Evolutionary conservation across 1,140 invertebrate species (phyloP), one percentile per base, ranked within the genome.

Genomic region (Harlomillsia oculata): DNA sequence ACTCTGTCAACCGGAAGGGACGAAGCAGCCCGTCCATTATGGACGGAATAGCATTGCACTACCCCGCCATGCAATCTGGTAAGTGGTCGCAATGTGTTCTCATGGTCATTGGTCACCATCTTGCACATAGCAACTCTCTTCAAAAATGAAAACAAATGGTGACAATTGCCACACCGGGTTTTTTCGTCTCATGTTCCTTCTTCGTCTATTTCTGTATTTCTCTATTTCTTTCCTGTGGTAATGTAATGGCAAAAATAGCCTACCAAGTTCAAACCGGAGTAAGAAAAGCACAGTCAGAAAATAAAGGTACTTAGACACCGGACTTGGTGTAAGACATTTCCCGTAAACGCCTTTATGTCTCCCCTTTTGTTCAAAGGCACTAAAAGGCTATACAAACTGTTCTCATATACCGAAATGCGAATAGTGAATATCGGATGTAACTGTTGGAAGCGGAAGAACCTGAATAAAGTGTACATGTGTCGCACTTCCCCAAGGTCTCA

Each of bases 41-140:
- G 30, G 82, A 82, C 53, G 84, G 85, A 64, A 77, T 85, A 34
- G 84, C 84, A 1, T 82, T 87, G 65, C 76, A 80, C 29, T 83
- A 86, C 68, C 82, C 85, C 0, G 85, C 88, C 67, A 88, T 85
- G 71, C 75, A 83, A 50, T 86, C 84, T 68, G 84, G 86, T 88
- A 69, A 78, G 78, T 72, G 37, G 40, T 11, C 46, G 20, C 39
- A 23, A 30, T 29, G 14, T 20, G 30, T 9, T 21, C 3, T 48
- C 21, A 16, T 20, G 26, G n/a, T n/a, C n/a, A n/a, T n/a, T n/a
- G n/a, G n/a, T n/a, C n/a, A n/a, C n/a, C n/a, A n/a, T n/a, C n/a
- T n/a, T n/a, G n/a, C n/a, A 48, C 45, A 48, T 48, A 48, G 34
- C 28, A 32, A 32, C 36, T 48, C 34, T 53, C 6, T 37, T 21